Conservation (phyloP, 2,113 vertebrate genomes). For the Anoura caudifer region DNA sequence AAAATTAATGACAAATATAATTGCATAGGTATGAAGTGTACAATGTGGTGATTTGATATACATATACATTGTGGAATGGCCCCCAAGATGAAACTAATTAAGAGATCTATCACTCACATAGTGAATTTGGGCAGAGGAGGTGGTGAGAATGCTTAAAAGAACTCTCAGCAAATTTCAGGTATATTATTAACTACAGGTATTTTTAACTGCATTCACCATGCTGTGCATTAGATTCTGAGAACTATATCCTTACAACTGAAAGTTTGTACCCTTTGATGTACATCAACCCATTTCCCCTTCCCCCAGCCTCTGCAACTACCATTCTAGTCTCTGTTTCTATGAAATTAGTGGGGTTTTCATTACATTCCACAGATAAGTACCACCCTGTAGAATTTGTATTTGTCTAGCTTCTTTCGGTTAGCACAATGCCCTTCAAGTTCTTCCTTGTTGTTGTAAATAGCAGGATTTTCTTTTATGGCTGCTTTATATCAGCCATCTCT, state of each 20-base stretch:
- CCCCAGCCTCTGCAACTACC: background rate
- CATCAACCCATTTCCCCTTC: background rate
- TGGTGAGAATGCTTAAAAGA: background rate
- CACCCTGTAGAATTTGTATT: background rate
- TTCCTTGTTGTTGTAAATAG: background rate
- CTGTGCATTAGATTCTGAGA: background rate
- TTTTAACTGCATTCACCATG: background rate
- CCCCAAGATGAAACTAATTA: background rate
- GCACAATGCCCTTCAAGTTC: background rate
- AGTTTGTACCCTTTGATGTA: background rate
- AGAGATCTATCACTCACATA: background rate
- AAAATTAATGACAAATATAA: background rate
- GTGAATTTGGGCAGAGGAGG: background rate
- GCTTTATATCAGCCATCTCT: no score
- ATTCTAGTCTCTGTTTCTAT: background rate
- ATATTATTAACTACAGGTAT: background rate
- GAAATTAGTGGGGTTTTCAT: background rate
- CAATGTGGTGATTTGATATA: background rate
- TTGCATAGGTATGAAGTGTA: background rate
- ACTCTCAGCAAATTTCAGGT: background rate
- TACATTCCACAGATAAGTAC: background rate
- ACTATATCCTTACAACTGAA: background rate
- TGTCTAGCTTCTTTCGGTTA: background rate
- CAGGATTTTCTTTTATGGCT: background rate
- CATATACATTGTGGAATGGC: background rate